These are phyloP conservation scores for Ammodramus savannarum DNA, from an alignment of 2,113 vertebrate genomes.

Conservation along the genomic window DNA sequence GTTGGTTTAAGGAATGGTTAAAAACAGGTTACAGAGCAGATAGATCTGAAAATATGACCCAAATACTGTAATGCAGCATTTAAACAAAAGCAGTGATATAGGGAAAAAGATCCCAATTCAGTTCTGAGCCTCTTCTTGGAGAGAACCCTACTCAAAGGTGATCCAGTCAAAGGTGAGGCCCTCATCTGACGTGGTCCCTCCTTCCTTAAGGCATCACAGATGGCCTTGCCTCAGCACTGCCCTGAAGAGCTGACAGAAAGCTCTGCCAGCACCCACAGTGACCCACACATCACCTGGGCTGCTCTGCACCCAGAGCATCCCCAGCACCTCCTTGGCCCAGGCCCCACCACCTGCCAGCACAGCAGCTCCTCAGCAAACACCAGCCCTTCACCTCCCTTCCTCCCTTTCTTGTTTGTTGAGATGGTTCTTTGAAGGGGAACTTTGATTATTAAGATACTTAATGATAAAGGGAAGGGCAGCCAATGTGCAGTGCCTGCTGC, in stretches of 20 bases:
- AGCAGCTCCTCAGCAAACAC: background rate
- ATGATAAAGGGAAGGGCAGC: background rate
- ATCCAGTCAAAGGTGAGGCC: background rate
- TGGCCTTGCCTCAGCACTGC: background rate
- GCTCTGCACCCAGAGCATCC: background rate
- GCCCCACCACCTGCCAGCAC: background rate
- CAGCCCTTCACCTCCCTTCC: background rate
- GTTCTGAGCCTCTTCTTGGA: background rate
- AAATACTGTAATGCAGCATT: background rate
- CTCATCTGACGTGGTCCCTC: background rate
- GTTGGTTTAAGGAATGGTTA: background rate
- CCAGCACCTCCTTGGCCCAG: background rate
- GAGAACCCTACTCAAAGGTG: background rate
- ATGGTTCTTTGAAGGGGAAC: background rate
- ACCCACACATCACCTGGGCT: background rate
- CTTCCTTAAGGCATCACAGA: background rate
- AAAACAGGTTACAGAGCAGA: background rate
- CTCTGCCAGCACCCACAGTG: background rate
- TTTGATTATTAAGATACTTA: background rate
- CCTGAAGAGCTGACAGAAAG: background rate
- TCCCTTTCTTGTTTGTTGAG: background rate
- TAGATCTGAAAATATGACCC: background rate
- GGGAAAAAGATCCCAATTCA: background rate
- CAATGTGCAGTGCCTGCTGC: background rate
- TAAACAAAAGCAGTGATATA: background rate